Evolutionary conservation across 2,113 vertebrate species (phyloP).

Genomic region (Brachypodius melanocephalos): DNA sequence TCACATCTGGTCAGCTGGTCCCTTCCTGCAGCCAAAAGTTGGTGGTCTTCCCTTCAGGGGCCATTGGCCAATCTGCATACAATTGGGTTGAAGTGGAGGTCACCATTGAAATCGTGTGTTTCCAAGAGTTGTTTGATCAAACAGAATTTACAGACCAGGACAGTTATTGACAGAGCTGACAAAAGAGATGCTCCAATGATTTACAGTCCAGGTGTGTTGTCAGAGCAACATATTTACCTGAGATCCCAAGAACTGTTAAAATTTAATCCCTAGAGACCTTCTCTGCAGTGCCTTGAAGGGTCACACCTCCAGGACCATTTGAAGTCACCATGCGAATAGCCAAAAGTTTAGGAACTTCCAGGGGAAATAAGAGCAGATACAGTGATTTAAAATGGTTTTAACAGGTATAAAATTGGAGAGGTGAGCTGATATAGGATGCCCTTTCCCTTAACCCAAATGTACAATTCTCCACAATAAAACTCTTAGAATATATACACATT

Average conservation of each 20-base stretch:
- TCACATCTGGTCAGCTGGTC: background rate
- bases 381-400: constrained; percentile 24
- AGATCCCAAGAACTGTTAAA: constrained; percentile 53
- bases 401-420: constrained; percentile 25
- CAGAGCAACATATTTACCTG: constrained; percentile 57
- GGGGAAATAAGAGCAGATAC: background rate
- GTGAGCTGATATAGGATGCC: constrained; percentile 31
- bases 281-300: background rate
- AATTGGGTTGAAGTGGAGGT: constrained; percentile 70
- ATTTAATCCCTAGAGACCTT: constrained; percentile 43
- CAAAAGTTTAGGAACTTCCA: background rate
- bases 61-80: constrained; percentile 39
- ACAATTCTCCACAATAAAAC: constrained; percentile 11
- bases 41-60: constrained; percentile 5
- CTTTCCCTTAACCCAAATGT: constrained; percentile 11
- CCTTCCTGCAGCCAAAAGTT: background rate
- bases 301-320: background rate
- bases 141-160: constrained; percentile 48
- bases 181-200: constrained; percentile 68
- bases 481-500: constrained; percentile 43
- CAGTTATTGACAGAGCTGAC: constrained; percentile 63
- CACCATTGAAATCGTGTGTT: constrained; percentile 1
- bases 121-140: constrained; percentile 51
- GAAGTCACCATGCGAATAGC: background rate
- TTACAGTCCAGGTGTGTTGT: constrained; percentile 74